These are phyloP conservation scores for Tylochromis polylepis DNA, from an alignment of 2,113 vertebrate species.

Conservation along the genomic window DNA sequence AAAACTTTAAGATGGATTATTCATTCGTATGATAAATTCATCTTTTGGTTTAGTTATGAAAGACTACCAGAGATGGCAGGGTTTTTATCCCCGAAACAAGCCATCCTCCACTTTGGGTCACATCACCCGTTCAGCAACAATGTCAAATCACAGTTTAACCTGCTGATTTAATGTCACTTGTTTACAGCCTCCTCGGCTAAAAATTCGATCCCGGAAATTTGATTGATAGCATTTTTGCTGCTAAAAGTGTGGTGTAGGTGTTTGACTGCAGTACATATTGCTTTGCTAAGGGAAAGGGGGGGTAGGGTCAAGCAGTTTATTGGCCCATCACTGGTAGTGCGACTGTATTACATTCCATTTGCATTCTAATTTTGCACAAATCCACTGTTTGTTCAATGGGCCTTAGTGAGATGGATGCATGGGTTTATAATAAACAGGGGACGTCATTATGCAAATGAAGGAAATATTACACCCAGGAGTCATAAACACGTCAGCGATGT, in stretches of 20 bases:
- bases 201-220: conserved; percentile 14
- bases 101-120: not conserved
- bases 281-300: not conserved
- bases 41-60: conserved; percentile 12
- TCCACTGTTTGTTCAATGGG: conserved; percentile 62
- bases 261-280: conserved; percentile 16
- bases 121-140: not conserved
- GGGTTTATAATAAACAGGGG: conserved; percentile 64
- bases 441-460: conserved; percentile 67
- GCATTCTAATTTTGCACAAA: conserved; percentile 68
- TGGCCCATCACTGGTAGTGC: conserved; percentile 34
- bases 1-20: conserved; percentile 13
- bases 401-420: conserved; percentile 65
- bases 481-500: conserved; percentile 45
- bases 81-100: not conserved
- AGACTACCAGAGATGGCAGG: not conserved
- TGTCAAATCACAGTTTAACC: not conserved
- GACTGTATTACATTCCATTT: conserved; percentile 61
- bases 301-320: conserved; percentile 45
- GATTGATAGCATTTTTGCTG: conserved; percentile 25
- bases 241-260: conserved; percentile 1
- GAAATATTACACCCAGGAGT: conserved; percentile 55
- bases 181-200: not conserved
- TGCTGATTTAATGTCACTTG: not conserved
- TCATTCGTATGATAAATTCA: conserved; percentile 32